Conservation (phyloP, 23 tunicate genomes). For the Oikopleura dioica region DNA sequence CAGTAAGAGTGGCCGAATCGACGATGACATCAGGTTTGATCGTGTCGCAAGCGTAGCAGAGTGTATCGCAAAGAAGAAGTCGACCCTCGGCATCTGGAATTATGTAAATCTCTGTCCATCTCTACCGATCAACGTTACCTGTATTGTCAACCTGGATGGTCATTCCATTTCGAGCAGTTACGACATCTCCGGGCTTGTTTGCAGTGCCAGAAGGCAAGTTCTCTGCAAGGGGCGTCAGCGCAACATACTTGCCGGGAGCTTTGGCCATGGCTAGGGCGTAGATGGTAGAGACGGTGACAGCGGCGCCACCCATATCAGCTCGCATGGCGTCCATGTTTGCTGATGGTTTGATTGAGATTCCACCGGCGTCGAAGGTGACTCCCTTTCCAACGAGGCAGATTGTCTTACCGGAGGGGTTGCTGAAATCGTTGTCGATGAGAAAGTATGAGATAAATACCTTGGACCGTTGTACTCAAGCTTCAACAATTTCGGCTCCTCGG, state of each 20-base stretch:
- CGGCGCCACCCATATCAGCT: slow-evolving; percentile 96
- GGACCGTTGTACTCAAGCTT: slow-evolving; percentile 51
- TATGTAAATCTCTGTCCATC: too few species aligned
- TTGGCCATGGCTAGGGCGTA: slow-evolving; percentile 28
- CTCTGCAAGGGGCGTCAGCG: slow-evolving; percentile 56
- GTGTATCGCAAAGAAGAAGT: slow-evolving; percentile 45
- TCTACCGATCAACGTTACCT: too few species aligned
- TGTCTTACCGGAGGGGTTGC: not conserved
- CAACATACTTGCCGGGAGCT: slow-evolving; percentile 18
- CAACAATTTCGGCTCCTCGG: slow-evolving; percentile 38
- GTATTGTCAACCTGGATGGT: slow-evolving; percentile 85
- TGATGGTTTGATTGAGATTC: slow-evolving; percentile 66
- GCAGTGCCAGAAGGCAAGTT: slow-evolving; percentile 62
- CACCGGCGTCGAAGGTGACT: slow-evolving; percentile 75
- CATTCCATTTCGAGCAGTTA: slow-evolving; percentile 47
- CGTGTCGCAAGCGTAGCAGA: slow-evolving; percentile 36
- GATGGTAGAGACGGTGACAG: slow-evolving; percentile 33
- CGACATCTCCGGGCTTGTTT: slow-evolving; percentile 82
- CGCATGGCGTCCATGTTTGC: slow-evolving; percentile 73
- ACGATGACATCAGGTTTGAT: slow-evolving; percentile 36
- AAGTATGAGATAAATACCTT: not conserved
- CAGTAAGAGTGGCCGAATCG: slow-evolving; percentile 59
- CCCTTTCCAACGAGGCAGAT: slow-evolving; percentile 70
- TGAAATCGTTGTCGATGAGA: not conserved
- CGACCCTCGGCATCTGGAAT: slow-evolving; percentile 94